phyloP scores from a whole-genome alignment of 35 echinoderm and acorn worm genomes.

The Nesometra sesokonis region DNA sequence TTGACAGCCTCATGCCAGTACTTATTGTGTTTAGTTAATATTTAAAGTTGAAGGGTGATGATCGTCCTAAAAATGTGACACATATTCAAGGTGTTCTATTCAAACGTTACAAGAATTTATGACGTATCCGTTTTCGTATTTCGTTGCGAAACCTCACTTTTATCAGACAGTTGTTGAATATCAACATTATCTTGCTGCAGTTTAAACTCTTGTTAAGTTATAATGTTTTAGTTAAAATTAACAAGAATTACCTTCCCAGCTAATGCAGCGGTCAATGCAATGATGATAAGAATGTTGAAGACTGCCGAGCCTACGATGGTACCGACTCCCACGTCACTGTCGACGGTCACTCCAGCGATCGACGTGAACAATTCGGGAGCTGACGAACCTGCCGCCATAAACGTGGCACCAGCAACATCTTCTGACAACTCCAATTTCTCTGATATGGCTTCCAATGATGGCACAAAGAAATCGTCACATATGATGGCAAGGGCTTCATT shows the following conservation, averaged over 20 bases:
- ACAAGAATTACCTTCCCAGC: slow-evolving; percentile 64
- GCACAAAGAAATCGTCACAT: slow-evolving; percentile 99
- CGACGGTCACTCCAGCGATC: slow-evolving; percentile 58
- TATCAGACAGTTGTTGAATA: no score
- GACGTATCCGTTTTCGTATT: no score
- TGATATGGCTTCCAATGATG: slow-evolving; percentile 92
- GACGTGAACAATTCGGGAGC: slow-evolving; percentile 91
- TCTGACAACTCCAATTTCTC: slow-evolving; percentile 85
- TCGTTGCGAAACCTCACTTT: no score
- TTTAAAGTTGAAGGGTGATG: no score
- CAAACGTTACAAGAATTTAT: no score
- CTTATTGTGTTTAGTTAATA: no score
- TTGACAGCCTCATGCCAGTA: no score
- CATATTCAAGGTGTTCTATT: no score
- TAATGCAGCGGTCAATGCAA: slow-evolving; percentile 79
- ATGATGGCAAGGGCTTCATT: slow-evolving; percentile 83
- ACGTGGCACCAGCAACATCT: slow-evolving; percentile 95
- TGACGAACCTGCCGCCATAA: slow-evolving; percentile 96
- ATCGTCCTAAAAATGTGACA: no score
- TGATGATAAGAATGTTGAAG: slow-evolving; percentile 98
- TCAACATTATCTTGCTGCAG: no score
- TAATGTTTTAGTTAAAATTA: no score
- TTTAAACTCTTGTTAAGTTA: no score
- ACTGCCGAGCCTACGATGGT: slow-evolving; percentile 96
- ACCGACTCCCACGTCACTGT: slow-evolving; percentile 91